Base-by-base conservation (phyloP, 2,888 invertebrate genomes). In the Orthosia gothica region DNA sequence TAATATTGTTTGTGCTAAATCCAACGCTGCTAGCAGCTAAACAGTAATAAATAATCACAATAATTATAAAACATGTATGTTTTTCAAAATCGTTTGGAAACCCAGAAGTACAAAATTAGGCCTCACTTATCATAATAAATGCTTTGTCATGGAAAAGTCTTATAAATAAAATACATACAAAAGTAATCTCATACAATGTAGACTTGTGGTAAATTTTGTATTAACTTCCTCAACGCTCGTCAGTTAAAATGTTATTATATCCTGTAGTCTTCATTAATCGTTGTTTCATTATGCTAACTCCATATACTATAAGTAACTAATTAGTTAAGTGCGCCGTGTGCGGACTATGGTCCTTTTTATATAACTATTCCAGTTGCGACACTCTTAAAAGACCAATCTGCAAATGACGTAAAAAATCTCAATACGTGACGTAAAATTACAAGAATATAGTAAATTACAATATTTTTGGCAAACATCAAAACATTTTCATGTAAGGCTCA, bases 341-440 rank as follows among this genome's bases (percentile, higher is more conserved):
- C 81, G 89, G 88, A 90, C 85, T 79, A 70, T 83, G 79, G 87
- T 90, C 90, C 88, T 88, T 87, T 89, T 92, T 95, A 96, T 86
- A 95, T 93, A 88, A 93, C 93, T 93, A 96, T 93, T 91, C 95
- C 96, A 90, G 94, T 94, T 88, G 95, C 92, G 90, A 96, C 95
- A 94, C 93, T 95, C 94, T 96, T 96, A 96, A 96, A 96, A 92
- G 96, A 96, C 96, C 96, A 95, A 96, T 96, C 96, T 96, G 96
- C 94, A 96, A 96, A 94, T 90, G 87, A 90, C 88, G 91, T 83
- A 88, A 87, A 88, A 87, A 83, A 86, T 84, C 81, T 84, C 83
- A 84, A 85, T 81, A 87, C 80, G 85, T 83, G 79, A 74, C 62
- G 72, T 81, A 75, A 73, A 67, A 75, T 76, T 79, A 84, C 74